Percentiles rank a stretch among this genome's conserved stretches.
These are phyloP conservation scores for Zosterops japonicus DNA, from an alignment of 2,113 vertebrate species.

Conservation along the genomic window DNA sequence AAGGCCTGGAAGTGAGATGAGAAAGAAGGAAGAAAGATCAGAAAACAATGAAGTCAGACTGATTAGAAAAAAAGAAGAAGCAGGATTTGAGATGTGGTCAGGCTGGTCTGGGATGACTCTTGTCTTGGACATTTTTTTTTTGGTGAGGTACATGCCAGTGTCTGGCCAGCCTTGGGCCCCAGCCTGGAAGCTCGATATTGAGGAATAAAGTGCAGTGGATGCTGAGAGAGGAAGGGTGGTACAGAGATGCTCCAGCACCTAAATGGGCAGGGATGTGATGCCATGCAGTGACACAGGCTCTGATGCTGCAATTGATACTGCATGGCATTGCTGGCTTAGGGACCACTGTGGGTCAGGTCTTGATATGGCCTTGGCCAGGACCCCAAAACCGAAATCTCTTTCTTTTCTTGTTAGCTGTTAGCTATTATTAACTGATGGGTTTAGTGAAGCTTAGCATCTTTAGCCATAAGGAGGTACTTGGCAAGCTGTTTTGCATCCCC, in stretches of 20 bases:
- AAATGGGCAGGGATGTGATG: accelerated
- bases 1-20: background rate
- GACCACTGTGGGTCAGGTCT: background rate
- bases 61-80: background rate
- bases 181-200: accelerated
- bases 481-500: background rate
- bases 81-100: background rate
- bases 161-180: background rate
- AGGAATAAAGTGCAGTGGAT: background rate
- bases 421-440: background rate
- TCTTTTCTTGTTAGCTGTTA: background rate
- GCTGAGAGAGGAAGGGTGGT: background rate
- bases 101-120: background rate
- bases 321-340: accelerated
- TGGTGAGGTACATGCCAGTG: background rate
- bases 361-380: background rate
- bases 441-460: background rate
- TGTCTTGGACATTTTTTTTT: background rate
- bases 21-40: background rate
- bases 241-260: background rate
- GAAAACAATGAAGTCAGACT: background rate
- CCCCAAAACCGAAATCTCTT: background rate
- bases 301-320: background rate
- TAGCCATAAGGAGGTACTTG: background rate
- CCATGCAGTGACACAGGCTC: background rate